Evolutionary conservation across 2,888 invertebrate genomes (phyloP), one percentile per base, ranked within the genome.

Genomic region (Artemia sinica): DNA sequence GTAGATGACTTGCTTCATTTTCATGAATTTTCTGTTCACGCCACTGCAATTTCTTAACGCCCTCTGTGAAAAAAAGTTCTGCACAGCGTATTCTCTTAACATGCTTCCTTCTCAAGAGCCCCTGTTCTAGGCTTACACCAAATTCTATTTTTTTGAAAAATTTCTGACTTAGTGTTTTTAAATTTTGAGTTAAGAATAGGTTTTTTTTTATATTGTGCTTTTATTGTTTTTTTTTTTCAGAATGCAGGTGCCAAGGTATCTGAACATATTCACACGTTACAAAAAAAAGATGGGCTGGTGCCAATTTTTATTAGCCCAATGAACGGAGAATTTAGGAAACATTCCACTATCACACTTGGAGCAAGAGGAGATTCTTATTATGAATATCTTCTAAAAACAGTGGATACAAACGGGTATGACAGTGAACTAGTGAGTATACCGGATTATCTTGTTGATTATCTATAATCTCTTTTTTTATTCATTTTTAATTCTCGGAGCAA

Each of bases 281-380:
- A 87, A 13, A 94, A 95, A 79, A 86, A 85, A 67, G 87, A 91
- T 75, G 97, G 97, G 2, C 82, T 99, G 68, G 96, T 98, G 73
- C 97, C 96, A 48, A 97, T 98, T 77, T 97, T 94, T 78, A 94
- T 99, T 72, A 95, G 92, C 78, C 91, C 97, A 0, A 87, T 89
- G 75, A 89, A 89, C 0, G 98, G 97, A 0, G 84, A 86, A 58
- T 95, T 97, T 76, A 81, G 92, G 66, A 85, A 85, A n/a, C 87
- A 88, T 74, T 86, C 91, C 0, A 92, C 94, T 1, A 91, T 98
- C 70, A 97, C 97, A 0, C 81, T 98, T 13, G 98, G 98, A 0
- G 97, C 97, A 0, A 82, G 97, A 58, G 95, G 94, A 0, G 98
- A 98, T 78, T 94, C 93, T 75, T 99, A 98, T 79, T 98, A 99